Percentiles rank a stretch among this genome's conserved stretches.
Evolutionary conservation across 2,797 vertebrate genomes (phyloP).

Genomic region (Poeciliopsis infans): DNA sequence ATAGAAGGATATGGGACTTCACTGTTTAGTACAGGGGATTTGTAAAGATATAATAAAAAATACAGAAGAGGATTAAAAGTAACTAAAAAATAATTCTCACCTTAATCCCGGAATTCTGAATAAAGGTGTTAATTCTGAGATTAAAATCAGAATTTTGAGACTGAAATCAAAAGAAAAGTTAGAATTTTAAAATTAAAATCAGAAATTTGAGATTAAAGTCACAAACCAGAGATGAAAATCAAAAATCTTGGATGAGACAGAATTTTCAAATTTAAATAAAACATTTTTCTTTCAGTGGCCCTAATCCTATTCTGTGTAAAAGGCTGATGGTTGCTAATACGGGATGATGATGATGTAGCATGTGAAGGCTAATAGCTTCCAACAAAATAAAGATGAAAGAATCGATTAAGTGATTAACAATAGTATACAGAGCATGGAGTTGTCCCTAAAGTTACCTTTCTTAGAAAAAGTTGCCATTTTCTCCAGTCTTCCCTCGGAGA

Average conservation of each 20-base stretch:
- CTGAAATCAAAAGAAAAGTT: no score
- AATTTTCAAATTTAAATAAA: neutral
- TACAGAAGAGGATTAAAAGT: neutral
- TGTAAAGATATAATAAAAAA: neutral
- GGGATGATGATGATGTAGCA: neutral
- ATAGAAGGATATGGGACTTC: neutral
- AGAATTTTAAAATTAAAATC: no score
- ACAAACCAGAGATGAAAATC: no score
- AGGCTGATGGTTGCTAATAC: neutral
- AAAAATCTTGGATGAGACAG: neutral
- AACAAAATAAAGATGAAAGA: neutral
- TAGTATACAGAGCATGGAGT: neutral
- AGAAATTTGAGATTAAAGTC: no score
- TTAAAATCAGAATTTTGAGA: neutral
- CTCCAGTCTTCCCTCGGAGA: conserved; percentile 86
- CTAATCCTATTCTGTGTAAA: no score
- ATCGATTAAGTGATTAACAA: neutral
- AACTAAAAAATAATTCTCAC: neutral
- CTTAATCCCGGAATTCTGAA: neutral
- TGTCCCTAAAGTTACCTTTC: neutral
- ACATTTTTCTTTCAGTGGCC: neutral
- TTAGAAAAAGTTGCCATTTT: neutral
- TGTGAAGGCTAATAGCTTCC: neutral
- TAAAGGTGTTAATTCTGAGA: neutral
- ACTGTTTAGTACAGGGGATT: neutral